Conservation (phyloP, 2,797 vertebrate species). For the Todus mexicanus region DNA sequence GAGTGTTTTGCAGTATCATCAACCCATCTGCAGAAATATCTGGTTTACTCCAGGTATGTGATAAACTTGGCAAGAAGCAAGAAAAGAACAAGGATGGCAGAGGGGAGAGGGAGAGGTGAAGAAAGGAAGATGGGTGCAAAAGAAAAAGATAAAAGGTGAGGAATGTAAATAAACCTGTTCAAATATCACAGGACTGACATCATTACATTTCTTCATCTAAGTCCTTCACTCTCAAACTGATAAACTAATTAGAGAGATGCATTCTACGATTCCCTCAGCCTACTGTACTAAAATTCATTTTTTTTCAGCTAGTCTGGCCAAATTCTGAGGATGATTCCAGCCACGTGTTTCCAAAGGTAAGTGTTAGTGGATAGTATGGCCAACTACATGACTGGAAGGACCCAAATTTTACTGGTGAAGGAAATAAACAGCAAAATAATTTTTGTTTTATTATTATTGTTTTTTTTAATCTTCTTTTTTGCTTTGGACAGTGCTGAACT, state of each 20-base stretch:
- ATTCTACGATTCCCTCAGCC: neutral
- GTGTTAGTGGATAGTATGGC: neutral
- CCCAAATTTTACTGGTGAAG: neutral
- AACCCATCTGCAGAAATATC: slow-evolving; percentile 16
- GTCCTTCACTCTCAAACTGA: slow-evolving; percentile 16
- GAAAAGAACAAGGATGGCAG: neutral
- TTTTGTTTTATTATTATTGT: neutral
- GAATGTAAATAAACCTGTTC: slow-evolving; percentile 26
- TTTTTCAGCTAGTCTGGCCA: neutral
- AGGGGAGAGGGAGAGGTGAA: neutral
- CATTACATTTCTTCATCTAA: slow-evolving; percentile 9
- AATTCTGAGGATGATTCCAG: neutral
- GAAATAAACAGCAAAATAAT: neutral
- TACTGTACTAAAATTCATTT: slow-evolving; percentile 4
- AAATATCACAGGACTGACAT: slow-evolving; percentile 22
- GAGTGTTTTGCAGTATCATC: neutral
- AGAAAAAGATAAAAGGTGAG: slow-evolving; percentile 1
- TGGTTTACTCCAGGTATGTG: neutral
- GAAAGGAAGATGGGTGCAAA: slow-evolving; percentile 12
- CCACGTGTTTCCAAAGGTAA: neutral
- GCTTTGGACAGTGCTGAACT: neutral
- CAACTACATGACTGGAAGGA: neutral
- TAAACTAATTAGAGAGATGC: slow-evolving; percentile 38
- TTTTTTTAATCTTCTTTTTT: neutral
- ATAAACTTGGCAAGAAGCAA: neutral